Base-by-base conservation (phyloP, 2,113 vertebrate species). In the Apteryx owenii region DNA sequence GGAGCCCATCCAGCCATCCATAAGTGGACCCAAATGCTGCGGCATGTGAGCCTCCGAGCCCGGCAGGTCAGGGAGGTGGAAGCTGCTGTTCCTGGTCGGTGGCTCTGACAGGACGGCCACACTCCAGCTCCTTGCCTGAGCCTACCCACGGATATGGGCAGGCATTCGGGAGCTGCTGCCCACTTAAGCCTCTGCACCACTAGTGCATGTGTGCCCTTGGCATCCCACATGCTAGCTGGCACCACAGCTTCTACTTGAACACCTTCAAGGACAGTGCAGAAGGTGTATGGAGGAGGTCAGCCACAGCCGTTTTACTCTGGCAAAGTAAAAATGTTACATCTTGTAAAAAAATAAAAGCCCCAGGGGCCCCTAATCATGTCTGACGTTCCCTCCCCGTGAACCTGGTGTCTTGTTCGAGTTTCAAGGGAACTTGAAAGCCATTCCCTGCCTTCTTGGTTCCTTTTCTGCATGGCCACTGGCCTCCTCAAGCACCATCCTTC, bases 21-120 rank as follows among this genome's bases (percentile, higher is more conserved):
- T 6, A 26, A n/a, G 14, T 5, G 10, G 46, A 48, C 33, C 51
- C 20, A 14, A n/a, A 36, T 4, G 1, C 13, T 0, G 0, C 5
- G 73, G 10, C 51, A 22, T 0, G 1, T 5, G 17, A 0, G 0
- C 15, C 38, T 40, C 54, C 9, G 33, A 62, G 60, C 38, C 14
- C 1, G 0, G 58, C 48, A 23, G 46, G 10, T 19, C 5, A 0
- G 9, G 42, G 58, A 77, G 48, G 6, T 0, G 0, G 42, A 62
- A 77, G 48, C 6, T 0, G 0, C 18, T 69, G 2, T 0, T 70
- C 20, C 44, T 3, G 3, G 42, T 19, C 4, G 0, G 53, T 4
- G 1, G 64, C 73, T 31, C 62, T 19, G 31, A 8, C 46, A 48
- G 46, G 19, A 19, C 8, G 18, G 46, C 46, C 46, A 48, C 46